Conservation (phyloP, 1,140 invertebrate genomes). For the Gryllus bimaculatus region DNA sequence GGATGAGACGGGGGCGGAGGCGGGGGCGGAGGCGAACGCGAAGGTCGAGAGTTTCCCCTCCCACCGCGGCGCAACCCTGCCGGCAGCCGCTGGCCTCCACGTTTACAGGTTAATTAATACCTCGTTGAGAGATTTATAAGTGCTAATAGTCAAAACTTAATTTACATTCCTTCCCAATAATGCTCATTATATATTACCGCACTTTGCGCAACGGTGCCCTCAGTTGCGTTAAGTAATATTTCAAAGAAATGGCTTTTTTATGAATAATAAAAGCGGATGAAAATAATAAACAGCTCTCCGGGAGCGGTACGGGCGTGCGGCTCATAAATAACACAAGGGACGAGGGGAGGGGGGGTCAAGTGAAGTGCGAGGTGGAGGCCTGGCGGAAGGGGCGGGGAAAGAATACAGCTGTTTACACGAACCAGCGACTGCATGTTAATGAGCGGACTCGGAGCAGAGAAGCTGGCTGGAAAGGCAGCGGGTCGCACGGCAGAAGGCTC, state of each 20-base stretch:
- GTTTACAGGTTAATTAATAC: background rate
- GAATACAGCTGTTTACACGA: background rate
- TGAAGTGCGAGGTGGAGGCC: background rate
- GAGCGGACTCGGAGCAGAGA: background rate
- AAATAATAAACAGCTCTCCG: background rate
- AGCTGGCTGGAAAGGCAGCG: background rate
- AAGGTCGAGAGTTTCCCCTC: no score
- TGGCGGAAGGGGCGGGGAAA: background rate
- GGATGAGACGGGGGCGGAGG: no score
- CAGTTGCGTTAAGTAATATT: background rate
- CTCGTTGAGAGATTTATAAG: background rate
- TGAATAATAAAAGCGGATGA: background rate
- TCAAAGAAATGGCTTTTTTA: constrained; percentile 1
- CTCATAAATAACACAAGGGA: background rate
- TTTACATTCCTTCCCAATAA: background rate
- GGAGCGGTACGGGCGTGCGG: background rate
- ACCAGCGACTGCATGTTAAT: background rate
- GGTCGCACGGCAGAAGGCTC: no score
- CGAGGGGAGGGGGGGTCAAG: background rate
- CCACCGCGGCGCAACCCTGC: no score
- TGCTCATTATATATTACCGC: background rate
- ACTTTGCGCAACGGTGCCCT: background rate
- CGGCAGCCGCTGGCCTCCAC: background rate
- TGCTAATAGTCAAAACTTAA: background rate
- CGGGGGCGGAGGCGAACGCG: no score